Evolutionary conservation across 2,888 invertebrate species (phyloP), one percentile per base, ranked within the genome.

Genomic region (Noctua fimbriata): DNA sequence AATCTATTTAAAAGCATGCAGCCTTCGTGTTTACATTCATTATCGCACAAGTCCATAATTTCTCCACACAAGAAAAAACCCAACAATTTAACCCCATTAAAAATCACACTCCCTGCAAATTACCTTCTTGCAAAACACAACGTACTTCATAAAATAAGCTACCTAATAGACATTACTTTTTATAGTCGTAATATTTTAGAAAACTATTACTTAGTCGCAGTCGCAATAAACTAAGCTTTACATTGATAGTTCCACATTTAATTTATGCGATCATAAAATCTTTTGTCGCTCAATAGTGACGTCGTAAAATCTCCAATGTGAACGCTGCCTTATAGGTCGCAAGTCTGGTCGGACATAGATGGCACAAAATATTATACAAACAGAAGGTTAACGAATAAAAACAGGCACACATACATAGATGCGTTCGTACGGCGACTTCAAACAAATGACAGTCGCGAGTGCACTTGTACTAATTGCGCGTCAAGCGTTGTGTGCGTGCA

Each of bases 251-350:
- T 90, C 80, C 79, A 79, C 89, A 83, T 89, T 90, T 92, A 92
- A 92, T 92, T 90, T 93, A 93, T 91, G 89, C 88, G 79, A 79
- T 84, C 89, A 84, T 93, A 93, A 92, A 93, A 89, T 91, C 90
- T 92, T 92, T 92, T 91, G 91, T 91, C 89, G 90, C 87, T 90
- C 85, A 87, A 88, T 88, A 89, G 86, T 83, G 83, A 85, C 70
- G 84, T 90, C 92, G 90, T 92, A 91, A 92, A 92, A 88, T 79
- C 67, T 78, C 73, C 79, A 80, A 88, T 83, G 85, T 69, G 81
- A 69, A 85, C 73, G 58, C 36, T 65, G 75, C 80, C 79, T 84
- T 88, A 83, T 85, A 77, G 60, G 63, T 74, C 65, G 55, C 66
- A 52, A 80, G 55, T 87, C 58, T 63, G 44, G 69, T 21, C 28